Evolutionary conservation across 2,797 vertebrate species (phyloP), one percentile per base, ranked within the genome.

Genomic region (Rhinophrynus dorsalis): DNA sequence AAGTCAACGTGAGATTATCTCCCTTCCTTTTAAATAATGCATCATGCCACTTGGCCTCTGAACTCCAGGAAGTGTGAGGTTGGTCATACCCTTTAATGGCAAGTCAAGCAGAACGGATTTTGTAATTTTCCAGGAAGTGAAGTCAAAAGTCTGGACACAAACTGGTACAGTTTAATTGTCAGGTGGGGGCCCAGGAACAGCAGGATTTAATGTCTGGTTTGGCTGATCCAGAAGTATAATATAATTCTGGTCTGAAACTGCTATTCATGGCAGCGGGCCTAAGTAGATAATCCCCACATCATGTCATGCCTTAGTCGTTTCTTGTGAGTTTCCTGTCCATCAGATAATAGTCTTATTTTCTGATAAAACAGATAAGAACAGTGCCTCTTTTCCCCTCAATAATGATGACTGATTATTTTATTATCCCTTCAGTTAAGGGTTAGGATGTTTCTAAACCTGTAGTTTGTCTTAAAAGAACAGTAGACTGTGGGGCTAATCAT

Each of bases 401-500:
- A 35, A 55, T 54, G 38, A 20, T 29, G 21, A 10, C 30, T 6
- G 54, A 27, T 23, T 50, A n/a, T 68, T 50, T 40, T 55, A 68
- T 68, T 59, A 68, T 68, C 44, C 1, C 42, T 6, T 45, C 2
- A 17, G 30, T 26, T 29, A 48, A 55, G 33, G 65, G 52, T 27
- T 23, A 12, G 23, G 23, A 29, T 59, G 65, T 58, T 57, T 57
- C 52, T 6, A 52, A 67, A 30, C 54, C 52, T 57, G 0, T 23
- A 74, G 63, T 81, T 75, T 82, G 82, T 78, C 74, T 74, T 73
- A n/a, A n/a, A n/a, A n/a, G n/a, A n/a, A n/a, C n/a, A n/a, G n/a
- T n/a, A n/a, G n/a, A n/a, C n/a, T n/a, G n/a, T n/a, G n/a, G n/a
- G n/a, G n/a, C n/a, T n/a, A n/a, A n/a, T n/a, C n/a, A n/a, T n/a